A percentile compares a stretch with the other conserved stretches of the same genome.
phyloP scores from a whole-genome alignment of 2,888 invertebrate species.

The Pardosa pseudoannulata region DNA sequence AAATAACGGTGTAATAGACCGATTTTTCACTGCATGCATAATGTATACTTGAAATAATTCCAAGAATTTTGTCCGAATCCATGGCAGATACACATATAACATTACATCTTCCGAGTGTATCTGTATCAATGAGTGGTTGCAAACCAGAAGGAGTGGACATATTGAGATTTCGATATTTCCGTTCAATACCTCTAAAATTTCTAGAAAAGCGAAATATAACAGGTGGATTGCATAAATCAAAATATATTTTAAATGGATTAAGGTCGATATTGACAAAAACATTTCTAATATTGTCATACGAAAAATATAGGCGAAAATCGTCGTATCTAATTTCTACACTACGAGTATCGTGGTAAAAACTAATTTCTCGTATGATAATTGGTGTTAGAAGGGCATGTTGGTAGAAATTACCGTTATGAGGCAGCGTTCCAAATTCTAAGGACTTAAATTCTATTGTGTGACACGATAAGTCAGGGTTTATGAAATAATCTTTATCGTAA shows the following conservation, averaged over 20 bases:
- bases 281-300: constrained; percentile 40
- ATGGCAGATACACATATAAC: constrained; percentile 36
- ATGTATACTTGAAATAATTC: constrained; percentile 49
- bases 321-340: constrained; percentile 4
- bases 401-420: constrained; percentile 28
- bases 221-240: constrained; percentile 55
- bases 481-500: constrained; percentile 31
- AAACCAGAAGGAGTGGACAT: background rate
- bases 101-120: constrained; percentile 49
- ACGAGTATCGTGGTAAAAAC: constrained; percentile 53
- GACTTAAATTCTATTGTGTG: background rate
- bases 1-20: constrained; percentile 32
- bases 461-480: background rate
- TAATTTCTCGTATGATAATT: background rate
- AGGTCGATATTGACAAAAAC: constrained; percentile 39
- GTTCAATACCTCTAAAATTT: background rate
- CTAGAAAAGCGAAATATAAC: too few species aligned
- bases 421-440: constrained; percentile 28
- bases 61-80: background rate
- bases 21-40: constrained; percentile 41
- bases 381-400: background rate
- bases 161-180: constrained; percentile 14
- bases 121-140: background rate
- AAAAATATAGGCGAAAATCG: background rate
- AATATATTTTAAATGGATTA: constrained; percentile 27